These are phyloP conservation scores for Drosophila sp. DNA, from an alignment of 1,140 invertebrate species.

Conservation along the genomic window DNA sequence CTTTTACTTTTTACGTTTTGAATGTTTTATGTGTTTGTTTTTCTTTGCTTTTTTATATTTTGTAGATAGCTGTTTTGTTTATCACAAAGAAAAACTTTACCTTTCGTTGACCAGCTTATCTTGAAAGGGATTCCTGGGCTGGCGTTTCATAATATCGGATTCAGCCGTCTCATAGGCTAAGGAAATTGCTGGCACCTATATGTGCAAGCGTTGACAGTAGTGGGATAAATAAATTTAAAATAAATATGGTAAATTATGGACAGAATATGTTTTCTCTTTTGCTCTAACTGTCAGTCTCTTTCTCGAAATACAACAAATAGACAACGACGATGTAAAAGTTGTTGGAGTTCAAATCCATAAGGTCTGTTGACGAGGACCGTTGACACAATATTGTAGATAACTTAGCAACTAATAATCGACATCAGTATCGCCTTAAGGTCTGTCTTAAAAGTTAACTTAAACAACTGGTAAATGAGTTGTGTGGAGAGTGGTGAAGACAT, in stretches of 20 bases:
- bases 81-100: conserved; percentile 87
- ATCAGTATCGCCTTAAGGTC: conserved; percentile 12
- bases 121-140: conserved; percentile 97
- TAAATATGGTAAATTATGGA: conserved; percentile 76
- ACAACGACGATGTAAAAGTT: not conserved
- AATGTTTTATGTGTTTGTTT: conserved; percentile 58
- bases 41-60: conserved; percentile 41
- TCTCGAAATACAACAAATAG: conserved; percentile 24
- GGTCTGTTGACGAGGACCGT: conserved; percentile 25
- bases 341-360: conserved; percentile 9
- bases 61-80: conserved; percentile 35
- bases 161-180: conserved; percentile 99
- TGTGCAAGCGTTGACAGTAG: conserved; percentile 59
- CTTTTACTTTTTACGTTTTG: conserved; percentile 39
- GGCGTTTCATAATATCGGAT: conserved; percentile 99
- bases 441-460: conserved; percentile 60
- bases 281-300: conserved; percentile 17
- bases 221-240: conserved; percentile 75
- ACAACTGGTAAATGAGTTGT: conserved; percentile 31
- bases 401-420: conserved; percentile 47
- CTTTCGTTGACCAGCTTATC: conserved; percentile 99
- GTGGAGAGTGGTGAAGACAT: conserved; percentile 3
- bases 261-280: conserved; percentile 23
- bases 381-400: conserved; percentile 19
- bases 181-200: conserved; percentile 99